A percentile compares a stretch with the other conserved stretches of the same genome.
phyloP scores from a whole-genome alignment of 2,797 vertebrate species.

The Sebastes trivittatus region DNA sequence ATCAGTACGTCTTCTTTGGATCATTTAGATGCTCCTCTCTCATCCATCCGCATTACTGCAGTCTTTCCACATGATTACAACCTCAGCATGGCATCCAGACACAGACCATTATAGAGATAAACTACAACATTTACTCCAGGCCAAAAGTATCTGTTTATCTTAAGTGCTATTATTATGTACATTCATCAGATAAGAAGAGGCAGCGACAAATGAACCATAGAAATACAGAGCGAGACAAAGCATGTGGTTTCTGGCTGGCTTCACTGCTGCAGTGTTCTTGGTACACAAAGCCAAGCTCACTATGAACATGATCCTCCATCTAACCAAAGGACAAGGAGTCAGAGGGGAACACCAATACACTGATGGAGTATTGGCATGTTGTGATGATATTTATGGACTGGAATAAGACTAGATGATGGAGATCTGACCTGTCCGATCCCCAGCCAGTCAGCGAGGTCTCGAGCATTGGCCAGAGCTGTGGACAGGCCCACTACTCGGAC shows the following conservation, averaged over 20 bases:
- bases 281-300: not conserved
- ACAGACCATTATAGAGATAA: conserved; percentile 23
- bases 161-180: conserved; percentile 32
- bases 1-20: not conserved
- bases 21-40: not conserved
- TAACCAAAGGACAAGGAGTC: not conserved
- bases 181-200: conserved; percentile 28
- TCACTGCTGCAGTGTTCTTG: not conserved
- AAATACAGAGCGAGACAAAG: not conserved
- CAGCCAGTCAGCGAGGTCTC: conserved; percentile 97
- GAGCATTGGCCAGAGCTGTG: conserved; percentile 97
- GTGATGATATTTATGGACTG: not conserved
- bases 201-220: conserved; percentile 16
- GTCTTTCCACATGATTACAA: conserved; percentile 30
- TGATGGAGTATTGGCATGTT: not conserved
- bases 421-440: conserved; percentile 89
- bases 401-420: not conserved
- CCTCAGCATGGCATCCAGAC: conserved; percentile 26
- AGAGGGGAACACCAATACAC: not conserved
- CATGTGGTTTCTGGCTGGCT: conserved; percentile 22
- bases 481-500: conserved; percentile 95
- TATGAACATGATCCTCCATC: conserved; percentile 1
- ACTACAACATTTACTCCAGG: not conserved
- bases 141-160: conserved; percentile 25
- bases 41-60: not conserved